phyloP scores from a whole-genome alignment of 2,113 vertebrate genomes.

The Brachionichthys hirsutus region DNA sequence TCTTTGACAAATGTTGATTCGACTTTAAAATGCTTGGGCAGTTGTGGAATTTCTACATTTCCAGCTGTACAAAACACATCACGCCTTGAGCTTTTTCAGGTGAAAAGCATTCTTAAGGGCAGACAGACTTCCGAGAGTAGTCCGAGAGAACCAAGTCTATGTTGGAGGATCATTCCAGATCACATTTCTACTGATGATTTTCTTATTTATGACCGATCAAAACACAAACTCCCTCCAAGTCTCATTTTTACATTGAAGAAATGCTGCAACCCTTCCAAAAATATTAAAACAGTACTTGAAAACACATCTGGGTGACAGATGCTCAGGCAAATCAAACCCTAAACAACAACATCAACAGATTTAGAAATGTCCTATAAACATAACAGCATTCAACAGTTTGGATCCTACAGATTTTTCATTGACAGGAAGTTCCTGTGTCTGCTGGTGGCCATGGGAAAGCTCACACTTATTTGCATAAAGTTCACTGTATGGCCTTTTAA shows the following conservation, averaged over 20 bases:
- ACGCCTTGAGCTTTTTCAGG: slow-evolving; percentile 1
- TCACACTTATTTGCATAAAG: slow-evolving; percentile 41
- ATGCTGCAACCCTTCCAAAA: neutral
- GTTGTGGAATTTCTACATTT: slow-evolving; percentile 25
- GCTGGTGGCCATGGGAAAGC: slow-evolving; percentile 3
- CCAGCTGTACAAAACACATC: slow-evolving; percentile 4
- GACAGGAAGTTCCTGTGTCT: slow-evolving; percentile 6
- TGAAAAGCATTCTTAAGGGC: slow-evolving; percentile 28
- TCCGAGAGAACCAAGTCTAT: slow-evolving; percentile 1
- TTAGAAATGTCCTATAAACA: neutral
- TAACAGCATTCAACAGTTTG: neutral
- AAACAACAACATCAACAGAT: slow-evolving; percentile 9
- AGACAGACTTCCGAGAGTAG: slow-evolving; percentile 10
- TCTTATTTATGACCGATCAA: slow-evolving; percentile 1
- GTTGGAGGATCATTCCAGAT: slow-evolving; percentile 9
- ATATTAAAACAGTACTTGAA: slow-evolving; percentile 15
- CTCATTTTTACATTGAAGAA: neutral
- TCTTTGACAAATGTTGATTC: slow-evolving; percentile 18
- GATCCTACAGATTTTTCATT: slow-evolving; percentile 1
- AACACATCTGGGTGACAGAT: slow-evolving; percentile 19
- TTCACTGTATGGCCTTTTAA: slow-evolving; percentile 63
- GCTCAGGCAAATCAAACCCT: slow-evolving; percentile 1
- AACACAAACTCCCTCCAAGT: slow-evolving; percentile 2
- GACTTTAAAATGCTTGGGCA: slow-evolving; percentile 35
- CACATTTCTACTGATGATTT: neutral